These are phyloP conservation scores for Chelonia mydas DNA, from an alignment of 2,797 vertebrate genomes.

Conservation along the genomic window DNA sequence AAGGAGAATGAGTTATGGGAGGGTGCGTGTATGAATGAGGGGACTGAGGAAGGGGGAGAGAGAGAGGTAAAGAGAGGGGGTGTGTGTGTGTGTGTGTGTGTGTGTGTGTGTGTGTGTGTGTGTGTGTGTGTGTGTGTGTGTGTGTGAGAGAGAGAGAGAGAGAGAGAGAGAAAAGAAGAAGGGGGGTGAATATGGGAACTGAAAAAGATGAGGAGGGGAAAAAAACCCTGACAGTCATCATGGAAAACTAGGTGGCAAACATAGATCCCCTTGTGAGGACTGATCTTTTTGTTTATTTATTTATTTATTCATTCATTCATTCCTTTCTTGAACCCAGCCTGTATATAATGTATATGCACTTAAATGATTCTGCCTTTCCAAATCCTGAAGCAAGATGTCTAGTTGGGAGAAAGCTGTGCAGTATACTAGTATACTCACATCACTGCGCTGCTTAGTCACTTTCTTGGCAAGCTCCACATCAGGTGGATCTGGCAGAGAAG, in stretches of 20 bases:
- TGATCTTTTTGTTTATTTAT: background rate
- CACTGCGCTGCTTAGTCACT: constrained; percentile 90
- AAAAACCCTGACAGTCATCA: background rate
- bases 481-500: constrained; percentile 89
- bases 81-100: too few relatives aligned
- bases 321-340: background rate
- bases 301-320: background rate
- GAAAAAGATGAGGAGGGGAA: background rate
- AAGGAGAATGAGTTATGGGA: background rate
- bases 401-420: background rate
- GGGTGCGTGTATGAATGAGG: background rate
- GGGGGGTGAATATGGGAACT: background rate
- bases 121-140: too few relatives aligned
- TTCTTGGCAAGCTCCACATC: constrained; percentile 93
- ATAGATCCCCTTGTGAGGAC: background rate
- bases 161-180: background rate
- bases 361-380: background rate
- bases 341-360: background rate
- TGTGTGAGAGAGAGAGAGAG: too few relatives aligned
- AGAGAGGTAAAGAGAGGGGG: too few relatives aligned
- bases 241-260: background rate
- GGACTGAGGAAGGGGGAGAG: background rate
- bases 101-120: too few relatives aligned
- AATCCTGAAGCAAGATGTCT: background rate
- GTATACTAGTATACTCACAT: constrained; percentile 88